These are phyloP conservation scores for Pseudomyrmex pallidus DNA, from an alignment of 1,140 invertebrate species.

Conservation along the genomic window DNA sequence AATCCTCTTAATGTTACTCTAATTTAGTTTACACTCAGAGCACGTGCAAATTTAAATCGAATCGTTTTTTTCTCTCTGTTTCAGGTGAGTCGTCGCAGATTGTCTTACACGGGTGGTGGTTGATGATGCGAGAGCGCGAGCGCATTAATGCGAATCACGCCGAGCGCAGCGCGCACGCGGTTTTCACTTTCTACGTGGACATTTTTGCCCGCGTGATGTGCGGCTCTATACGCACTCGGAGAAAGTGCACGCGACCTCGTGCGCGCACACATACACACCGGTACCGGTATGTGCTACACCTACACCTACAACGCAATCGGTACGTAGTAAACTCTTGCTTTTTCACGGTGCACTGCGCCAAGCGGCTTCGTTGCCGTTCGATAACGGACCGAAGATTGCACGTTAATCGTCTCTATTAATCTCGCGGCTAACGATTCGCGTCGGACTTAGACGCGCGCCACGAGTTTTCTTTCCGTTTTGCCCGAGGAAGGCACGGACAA, in stretches of 20 bases:
- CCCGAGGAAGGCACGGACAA: not conserved
- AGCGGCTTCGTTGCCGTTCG: not conserved
- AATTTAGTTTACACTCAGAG: no score
- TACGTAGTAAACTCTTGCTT: conserved; percentile 21
- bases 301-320: not conserved
- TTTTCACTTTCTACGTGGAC: conserved; percentile 78
- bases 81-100: not conserved
- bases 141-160: not conserved
- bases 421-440: conserved; percentile 46
- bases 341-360: not conserved
- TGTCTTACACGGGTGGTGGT: not conserved
- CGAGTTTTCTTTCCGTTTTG: conserved; percentile 16
- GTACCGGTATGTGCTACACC: no score
- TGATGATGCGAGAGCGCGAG: conserved; percentile 2
- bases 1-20: no score
- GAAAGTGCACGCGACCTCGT: conserved; percentile 67
- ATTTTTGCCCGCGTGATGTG: conserved; percentile 68
- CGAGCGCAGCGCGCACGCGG: conserved; percentile 37
- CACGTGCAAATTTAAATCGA: no score
- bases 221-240: conserved; percentile 61
- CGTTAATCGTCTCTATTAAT: conserved; percentile 50
- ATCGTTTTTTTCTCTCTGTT: not conserved
- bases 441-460: not conserved
- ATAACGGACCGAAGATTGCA: conserved; percentile 46
- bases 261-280: not conserved